These are phyloP conservation scores for Drosophila arawakana DNA, from an alignment of 1,140 invertebrate genomes.

Conservation along the genomic window DNA sequence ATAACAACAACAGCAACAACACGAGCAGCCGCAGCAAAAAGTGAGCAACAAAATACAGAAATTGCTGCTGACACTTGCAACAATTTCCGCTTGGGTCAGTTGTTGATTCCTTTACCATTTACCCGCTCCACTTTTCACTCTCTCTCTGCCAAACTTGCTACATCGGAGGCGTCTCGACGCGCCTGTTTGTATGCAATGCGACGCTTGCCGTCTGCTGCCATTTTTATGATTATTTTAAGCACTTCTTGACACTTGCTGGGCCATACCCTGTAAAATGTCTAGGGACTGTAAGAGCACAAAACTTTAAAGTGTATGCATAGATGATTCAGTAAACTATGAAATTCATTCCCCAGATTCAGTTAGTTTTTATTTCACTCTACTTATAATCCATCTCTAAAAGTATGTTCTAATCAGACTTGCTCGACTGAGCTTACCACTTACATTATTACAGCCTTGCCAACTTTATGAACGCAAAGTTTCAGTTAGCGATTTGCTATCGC, in stretches of 20 bases:
- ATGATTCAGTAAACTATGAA: no score
- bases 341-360: no score
- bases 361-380: no score
- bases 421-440: neutral
- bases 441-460: constrained; percentile 3
- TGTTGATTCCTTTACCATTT: constrained; percentile 36
- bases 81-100: constrained; percentile 76
- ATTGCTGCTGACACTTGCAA: constrained; percentile 78
- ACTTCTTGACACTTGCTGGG: constrained; percentile 12
- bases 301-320: no score
- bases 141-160: neutral
- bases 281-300: no score
- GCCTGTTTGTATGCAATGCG: constrained; percentile 59
- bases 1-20: constrained; percentile 10
- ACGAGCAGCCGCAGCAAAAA: neutral
- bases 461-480: constrained; percentile 53
- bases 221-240: constrained; percentile 80
- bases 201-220: constrained; percentile 45
- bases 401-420: constrained; percentile 2
- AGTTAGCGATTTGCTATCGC: constrained; percentile 56
- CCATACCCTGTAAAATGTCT: constrained; percentile 3
- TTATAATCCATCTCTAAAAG: neutral
- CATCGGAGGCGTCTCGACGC: neutral
- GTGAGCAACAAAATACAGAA: constrained; percentile 40
- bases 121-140: neutral